Base-by-base conservation (phyloP, 1,140 invertebrate genomes). In the Drosophila pallidifrons region DNA sequence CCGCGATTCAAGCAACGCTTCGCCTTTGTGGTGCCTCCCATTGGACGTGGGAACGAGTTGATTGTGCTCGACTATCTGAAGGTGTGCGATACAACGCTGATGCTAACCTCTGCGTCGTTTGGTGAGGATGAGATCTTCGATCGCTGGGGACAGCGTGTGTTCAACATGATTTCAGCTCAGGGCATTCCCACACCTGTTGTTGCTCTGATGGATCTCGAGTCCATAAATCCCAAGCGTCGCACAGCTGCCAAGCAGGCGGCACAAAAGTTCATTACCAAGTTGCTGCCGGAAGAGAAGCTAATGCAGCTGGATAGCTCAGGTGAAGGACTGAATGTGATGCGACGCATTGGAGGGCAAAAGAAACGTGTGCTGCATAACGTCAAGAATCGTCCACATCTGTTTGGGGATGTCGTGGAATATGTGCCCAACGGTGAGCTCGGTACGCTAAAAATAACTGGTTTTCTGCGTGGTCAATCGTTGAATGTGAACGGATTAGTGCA, bases 401-500 rank as follows among this genome's bases (percentile, higher is more conserved):
- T 98, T 55, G 96, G 96, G 25, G 98, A 99, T 93, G 92, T 95
- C 76, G 88, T 97, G 6, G 94, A 96, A 70, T 98, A 95, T 94
- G 93, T 94, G 66, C 91, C 94, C 5, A 93, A 95, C 89, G 93
- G 81, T 0, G 87, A 92, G 3, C 38, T 93, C 82, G 97, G 97
- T 16, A 97, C 95, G 38, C 92, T 99, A 30, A 96, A 96, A 93
- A 92, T 99, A 1, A 96, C 96, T 69, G 98, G 98, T 2, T 99
- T 96, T 93, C 92, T 99, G 51, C 93, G 97, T 85, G 97, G 97
- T 0, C 94, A 95, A 78, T 93, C 96, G 5, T 93, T 99, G 43
- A 96, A 96, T 92, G 97, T 97, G 0, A 99, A 99, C 94, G 94
- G 96, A 76, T 93, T 99, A 51, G 93, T 99, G 51, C 97, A 99